Evolutionary conservation across 2,888 invertebrate genomes (phyloP), one percentile per base, ranked within the genome.

Genomic region (Theodoxus fluviatilis): DNA sequence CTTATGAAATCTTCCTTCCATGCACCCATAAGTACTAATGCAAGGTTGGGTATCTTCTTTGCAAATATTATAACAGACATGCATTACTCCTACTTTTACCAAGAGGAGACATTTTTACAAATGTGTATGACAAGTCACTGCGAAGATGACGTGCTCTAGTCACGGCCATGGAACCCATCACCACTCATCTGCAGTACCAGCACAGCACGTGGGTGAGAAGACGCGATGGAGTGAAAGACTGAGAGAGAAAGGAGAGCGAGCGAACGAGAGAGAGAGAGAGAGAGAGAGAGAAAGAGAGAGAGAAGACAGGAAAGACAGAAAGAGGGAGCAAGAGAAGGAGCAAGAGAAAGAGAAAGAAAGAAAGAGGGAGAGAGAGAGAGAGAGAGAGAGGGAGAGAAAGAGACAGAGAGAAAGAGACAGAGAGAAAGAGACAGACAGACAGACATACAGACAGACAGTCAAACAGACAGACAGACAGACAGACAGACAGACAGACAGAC

Each of bases 401-500:
- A 52, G 52, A 52, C 52, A 52, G 52, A 52, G 52, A 52, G 52
- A 52, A n/a, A 52, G 52, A 52, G 52, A 52, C 7, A 40, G 65
- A 40, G 40, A 40, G 22, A 65, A 22, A 38, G 40, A 40, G 40
- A 65, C 3, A 40, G 65, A 65, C 22, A 64, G 7, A 64, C 38
- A 64, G 65, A 40, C 9, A 65, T n/a, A 37, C 9, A 22, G 9
- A 43, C 25, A 61, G 12, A 35, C 25, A 38, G 63, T 38, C 9
- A 63, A 28, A 37, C n/a, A 61, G 61, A 35, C n/a, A 61, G 65
- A 65, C 15, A 65, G 65, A 65, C 31, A 47, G 65, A 65, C 15
- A 65, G 55, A 67, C n/a, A 67, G 67, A 67, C 35, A 67, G 55
- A 67, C 52, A 67, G 55, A 55, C 52, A 67, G 67, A 49, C 9